These are phyloP conservation scores for Tryphoninae sp. DNA, from an alignment of 2,888 invertebrate genomes.

Conservation along the genomic window DNA sequence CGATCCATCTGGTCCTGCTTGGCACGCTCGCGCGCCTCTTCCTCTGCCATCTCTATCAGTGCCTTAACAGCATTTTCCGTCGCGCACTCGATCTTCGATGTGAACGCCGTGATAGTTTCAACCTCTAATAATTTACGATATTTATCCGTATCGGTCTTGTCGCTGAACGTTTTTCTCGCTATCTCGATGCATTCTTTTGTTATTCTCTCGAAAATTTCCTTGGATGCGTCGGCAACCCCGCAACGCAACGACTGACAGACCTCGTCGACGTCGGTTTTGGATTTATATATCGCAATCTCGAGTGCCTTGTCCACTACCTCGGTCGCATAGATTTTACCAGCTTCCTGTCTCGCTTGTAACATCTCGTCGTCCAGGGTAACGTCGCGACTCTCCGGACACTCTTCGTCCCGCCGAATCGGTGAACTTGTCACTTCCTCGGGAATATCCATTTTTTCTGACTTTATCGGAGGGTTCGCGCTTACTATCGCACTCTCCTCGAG, in stretches of 20 bases:
- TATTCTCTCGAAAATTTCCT: constrained; percentile 76
- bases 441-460: neutral
- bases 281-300: constrained; percentile 79
- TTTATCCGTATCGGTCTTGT: constrained; percentile 70
- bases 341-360: constrained; percentile 70
- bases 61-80: constrained; percentile 80
- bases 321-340: constrained; percentile 77
- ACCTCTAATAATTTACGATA: constrained; percentile 73
- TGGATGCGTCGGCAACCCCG: constrained; percentile 77
- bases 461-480: constrained; percentile 14
- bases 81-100: constrained; percentile 77
- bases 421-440: neutral
- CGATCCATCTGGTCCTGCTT: constrained; percentile 60
- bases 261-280: constrained; percentile 79
- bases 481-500: neutral
- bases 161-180: constrained; percentile 71
- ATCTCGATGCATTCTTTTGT: constrained; percentile 76
- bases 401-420: neutral
- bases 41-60: constrained; percentile 79
- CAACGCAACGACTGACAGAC: constrained; percentile 77
- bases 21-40: constrained; percentile 76
- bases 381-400: neutral
- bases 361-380: constrained; percentile 68
- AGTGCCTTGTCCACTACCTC: constrained; percentile 79
- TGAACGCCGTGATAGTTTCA: constrained; percentile 76